A percentile compares a stretch with the other conserved stretches of the same genome.
Evolutionary conservation across 2,113 vertebrate genomes (phyloP).

Genomic region (Taxidea taxus): DNA sequence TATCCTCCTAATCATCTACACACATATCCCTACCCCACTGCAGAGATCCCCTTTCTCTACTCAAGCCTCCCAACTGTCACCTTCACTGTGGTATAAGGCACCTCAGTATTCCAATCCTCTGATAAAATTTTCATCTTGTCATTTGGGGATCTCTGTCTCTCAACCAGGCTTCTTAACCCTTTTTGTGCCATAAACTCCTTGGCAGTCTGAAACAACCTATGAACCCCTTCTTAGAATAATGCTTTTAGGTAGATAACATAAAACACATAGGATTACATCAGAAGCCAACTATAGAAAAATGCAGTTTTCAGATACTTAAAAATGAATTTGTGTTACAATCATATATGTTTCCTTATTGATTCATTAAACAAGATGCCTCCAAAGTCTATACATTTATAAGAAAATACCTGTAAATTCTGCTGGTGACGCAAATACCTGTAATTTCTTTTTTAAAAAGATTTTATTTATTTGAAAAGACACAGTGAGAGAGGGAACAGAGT

Average conservation of each 20-base stretch:
- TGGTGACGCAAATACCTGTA: neutral
- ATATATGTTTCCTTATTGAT: neutral
- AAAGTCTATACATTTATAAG: neutral
- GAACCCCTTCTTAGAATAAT: neutral
- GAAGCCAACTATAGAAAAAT: neutral
- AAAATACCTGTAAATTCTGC: neutral
- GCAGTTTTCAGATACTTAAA: neutral
- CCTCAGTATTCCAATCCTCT: neutral
- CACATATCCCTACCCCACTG: fast-evolving
- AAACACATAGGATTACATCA: neutral
- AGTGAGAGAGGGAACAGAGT: too few relatives aligned
- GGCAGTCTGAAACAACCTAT: neutral
- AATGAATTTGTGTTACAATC: neutral
- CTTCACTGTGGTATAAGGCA: neutral
- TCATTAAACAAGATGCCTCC: neutral
- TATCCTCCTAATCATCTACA: neutral
- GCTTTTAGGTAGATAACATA: neutral
- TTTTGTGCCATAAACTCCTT: neutral
- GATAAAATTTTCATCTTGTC: too few relatives aligned
- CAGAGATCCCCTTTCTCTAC: neutral
- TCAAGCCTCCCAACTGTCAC: fast-evolving
- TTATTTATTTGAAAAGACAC: too few relatives aligned
- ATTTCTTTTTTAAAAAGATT: too few relatives aligned
- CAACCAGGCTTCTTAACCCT: neutral
- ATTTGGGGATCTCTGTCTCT: neutral